Evolutionary conservation across 2,113 vertebrate species (phyloP), one percentile per base, ranked within the genome.

Genomic region (Podocnemis expansa): DNA sequence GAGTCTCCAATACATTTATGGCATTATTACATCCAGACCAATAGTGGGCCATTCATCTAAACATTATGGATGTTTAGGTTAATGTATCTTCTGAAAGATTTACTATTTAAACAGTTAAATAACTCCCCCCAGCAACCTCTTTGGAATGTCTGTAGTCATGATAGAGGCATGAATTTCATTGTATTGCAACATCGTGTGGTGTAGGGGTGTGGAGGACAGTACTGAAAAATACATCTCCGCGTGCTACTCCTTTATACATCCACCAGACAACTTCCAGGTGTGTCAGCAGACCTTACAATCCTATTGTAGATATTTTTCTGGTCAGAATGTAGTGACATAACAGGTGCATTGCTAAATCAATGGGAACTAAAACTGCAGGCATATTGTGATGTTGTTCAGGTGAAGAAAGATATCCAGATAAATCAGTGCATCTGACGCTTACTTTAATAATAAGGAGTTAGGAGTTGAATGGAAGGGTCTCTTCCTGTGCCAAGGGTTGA

Each of bases 381-480:
- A 79, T 31, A 52, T 47, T 82, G 83, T 84, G 96, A 93, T 92
- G 88, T 58, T 91, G 9, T 81, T 95, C 84, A 81, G 52, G 78
- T 86, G 83, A 96, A 91, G 55, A 97, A 91, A 84, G 49, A 95
- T 96, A 93, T 96, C 75, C 80, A 92, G 88, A 89, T 96, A 97
- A 97, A 96, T 98, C 93, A 96, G 78, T 84, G 89, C 27, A 90
- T 45, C 79, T 95, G 91, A 93, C 90, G 92, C 2, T 38, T 75
- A 93, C 2, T 31, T 75, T 86, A 75, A 93, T 97, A 96, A 96
- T 95, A 92, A 95, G 90, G 96, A 97, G 95, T 96, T 95, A 91
- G 83, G 89, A 89, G 83, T 58, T 0, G 0, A 3, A 21, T 75
- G 43, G 60, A 86, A 67, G 19, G 43, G 88, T 12, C 38, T 93